Base-by-base conservation (phyloP, 2,113 vertebrate genomes). In the Phasianus colchicus region DNA sequence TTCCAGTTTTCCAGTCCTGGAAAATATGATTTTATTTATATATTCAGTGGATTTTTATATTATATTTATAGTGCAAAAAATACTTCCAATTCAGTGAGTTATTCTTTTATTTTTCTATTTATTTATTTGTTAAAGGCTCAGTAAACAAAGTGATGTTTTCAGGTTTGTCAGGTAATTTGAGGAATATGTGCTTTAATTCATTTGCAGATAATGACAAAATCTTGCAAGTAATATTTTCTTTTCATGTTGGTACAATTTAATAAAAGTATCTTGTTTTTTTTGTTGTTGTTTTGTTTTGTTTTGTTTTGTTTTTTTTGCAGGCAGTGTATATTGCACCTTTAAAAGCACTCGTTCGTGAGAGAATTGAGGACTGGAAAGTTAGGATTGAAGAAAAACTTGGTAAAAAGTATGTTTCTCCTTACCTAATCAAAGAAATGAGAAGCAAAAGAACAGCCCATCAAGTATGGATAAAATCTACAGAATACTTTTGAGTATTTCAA, bases 341-440 rank as follows among this genome's bases (percentile, higher is more conserved):
- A 71, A 99, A 99, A 95, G 99, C 99, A 29, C 97, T 99, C 5
- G 99, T 99, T 70, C 98, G 99, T 87, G 99, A 99, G 92, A 98
- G 99, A 97, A 99, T 99, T 77, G 99, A 99, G 92, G 99, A 99
- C 93, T 99, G 99, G 99, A 99, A 99, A 98, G 38, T 99, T 93
- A 98, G 99, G 90, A 99, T 99, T 84, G 99, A 99, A 97, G 98
- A 99, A 97, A 99, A 99, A 86, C 98, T 99, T 92, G 99, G 99
- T 67, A 99, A 98, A 97, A 99, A 98, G 99, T 99, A 98, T 98
- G 99, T 98, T 95, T 92, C 60, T 91, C 19, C 40, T 96, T 92
- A 60, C 70, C 88, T 84, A 82, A 48, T 96, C 58, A 96, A 52
- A 92, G 82, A 79, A 91, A 91, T 91, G 12, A 79, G 72, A 86